phyloP scores from a whole-genome alignment of 2,888 invertebrate species.

The Operophtera brumata region DNA sequence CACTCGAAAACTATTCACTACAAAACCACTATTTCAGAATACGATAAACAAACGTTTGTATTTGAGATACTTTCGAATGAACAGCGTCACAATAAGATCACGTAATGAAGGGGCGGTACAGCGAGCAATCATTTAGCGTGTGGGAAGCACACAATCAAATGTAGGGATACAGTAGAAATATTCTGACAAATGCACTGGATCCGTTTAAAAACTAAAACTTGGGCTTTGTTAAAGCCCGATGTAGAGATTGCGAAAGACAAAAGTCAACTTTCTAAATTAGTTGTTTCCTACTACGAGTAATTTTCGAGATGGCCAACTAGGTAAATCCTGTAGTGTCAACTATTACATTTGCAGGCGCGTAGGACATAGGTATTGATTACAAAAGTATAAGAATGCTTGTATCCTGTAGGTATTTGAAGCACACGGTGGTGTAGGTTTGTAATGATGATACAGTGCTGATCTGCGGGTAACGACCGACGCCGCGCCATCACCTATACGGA shows the following conservation, averaged over 20 bases:
- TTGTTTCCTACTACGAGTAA: no score
- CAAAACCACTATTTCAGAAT: conserved; percentile 26
- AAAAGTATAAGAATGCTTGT: no score
- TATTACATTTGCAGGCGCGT: no score
- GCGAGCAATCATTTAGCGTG: conserved; percentile 49
- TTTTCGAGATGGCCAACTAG: no score
- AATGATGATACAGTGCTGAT: conserved; percentile 47
- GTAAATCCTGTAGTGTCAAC: no score
- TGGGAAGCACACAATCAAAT: conserved; percentile 27
- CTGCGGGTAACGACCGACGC: conserved; percentile 36
- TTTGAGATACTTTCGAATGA: conserved; percentile 30
- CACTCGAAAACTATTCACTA: conserved; percentile 26
- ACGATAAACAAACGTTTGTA: conserved; percentile 33
- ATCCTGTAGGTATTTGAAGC: no score
- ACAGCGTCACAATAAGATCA: conserved; percentile 34
- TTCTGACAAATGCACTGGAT: background rate
- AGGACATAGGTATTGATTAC: no score
- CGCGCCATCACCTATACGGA: conserved; percentile 32
- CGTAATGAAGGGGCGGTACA: conserved; percentile 47
- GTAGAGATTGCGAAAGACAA: no score
- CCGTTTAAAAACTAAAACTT: background rate
- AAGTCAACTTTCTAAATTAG: no score
- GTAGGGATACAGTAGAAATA: conserved; percentile 7
- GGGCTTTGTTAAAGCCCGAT: no score
- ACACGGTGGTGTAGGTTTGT: conserved; percentile 33